Evolutionary conservation across 1,140 invertebrate species (phyloP).

Genomic region (Trigoniulus corallinus): DNA sequence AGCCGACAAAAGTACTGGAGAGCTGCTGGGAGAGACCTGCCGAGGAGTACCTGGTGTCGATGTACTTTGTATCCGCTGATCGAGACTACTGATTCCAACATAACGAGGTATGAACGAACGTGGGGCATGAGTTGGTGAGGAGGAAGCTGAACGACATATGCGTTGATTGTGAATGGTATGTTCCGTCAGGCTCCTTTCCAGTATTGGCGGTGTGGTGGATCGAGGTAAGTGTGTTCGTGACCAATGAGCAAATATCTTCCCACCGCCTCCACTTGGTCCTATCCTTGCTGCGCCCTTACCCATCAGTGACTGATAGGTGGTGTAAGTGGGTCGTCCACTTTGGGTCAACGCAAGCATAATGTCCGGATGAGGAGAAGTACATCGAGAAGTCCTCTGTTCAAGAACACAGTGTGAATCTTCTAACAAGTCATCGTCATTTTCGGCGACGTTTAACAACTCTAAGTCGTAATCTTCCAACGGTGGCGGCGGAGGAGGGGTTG

Average conservation of each 20-base stretch:
- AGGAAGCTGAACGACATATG: not conserved
- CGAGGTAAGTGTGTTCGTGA: not conserved
- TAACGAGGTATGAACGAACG: not conserved
- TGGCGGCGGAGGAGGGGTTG: too few species aligned
- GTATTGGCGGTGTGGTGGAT: not conserved
- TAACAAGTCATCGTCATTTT: too few species aligned
- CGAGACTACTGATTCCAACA: not conserved
- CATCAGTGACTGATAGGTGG: not conserved
- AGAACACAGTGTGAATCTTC: too few species aligned
- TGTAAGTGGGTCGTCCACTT: not conserved
- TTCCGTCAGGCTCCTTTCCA: not conserved
- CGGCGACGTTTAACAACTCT: too few species aligned
- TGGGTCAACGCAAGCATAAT: not conserved
- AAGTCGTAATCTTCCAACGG: too few species aligned
- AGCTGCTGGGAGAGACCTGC: too few species aligned
- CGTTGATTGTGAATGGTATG: not conserved
- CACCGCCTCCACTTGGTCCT: not conserved
- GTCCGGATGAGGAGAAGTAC: too few species aligned
- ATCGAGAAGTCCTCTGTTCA: too few species aligned
- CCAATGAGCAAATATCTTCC: not conserved
- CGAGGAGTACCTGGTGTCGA: too few species aligned
- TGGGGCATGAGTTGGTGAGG: not conserved
- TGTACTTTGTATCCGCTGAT: not conserved
- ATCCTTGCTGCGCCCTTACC: not conserved
- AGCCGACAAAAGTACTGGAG: too few species aligned